Percentiles rank a stretch among this genome's conserved stretches.
These are phyloP conservation scores for Ophiodon elongatus DNA, from an alignment of 2,113 vertebrate species.

Conservation along the genomic window DNA sequence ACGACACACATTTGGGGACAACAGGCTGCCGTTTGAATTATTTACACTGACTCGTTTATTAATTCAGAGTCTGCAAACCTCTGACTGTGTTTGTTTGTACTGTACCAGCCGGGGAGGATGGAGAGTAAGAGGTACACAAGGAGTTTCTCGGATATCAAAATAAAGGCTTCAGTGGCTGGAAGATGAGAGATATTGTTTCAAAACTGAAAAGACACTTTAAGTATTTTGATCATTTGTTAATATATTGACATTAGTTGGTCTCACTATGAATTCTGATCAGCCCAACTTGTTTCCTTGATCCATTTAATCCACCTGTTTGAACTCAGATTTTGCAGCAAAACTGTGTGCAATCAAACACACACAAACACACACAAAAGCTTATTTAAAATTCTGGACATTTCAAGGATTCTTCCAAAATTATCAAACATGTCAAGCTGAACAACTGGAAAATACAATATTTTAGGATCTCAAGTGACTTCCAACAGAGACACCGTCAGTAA, in stretches of 20 bases:
- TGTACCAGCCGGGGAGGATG: not conserved
- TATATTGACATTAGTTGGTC: not conserved
- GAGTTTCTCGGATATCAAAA: not conserved
- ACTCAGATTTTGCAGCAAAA: not conserved
- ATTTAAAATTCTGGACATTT: not conserved
- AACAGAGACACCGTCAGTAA: not conserved
- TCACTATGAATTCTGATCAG: not conserved
- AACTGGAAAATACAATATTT: not conserved
- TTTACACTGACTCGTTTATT: conserved; percentile 16
- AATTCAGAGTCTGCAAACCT: conserved; percentile 1
- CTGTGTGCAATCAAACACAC: not conserved
- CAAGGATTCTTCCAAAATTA: not conserved
- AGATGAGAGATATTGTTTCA: not conserved
- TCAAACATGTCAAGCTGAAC: not conserved
- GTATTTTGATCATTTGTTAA: no score
- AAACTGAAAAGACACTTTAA: not conserved
- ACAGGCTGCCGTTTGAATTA: conserved; percentile 54
- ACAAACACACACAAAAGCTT: not conserved
- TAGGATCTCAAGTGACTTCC: not conserved
- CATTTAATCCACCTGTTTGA: not conserved
- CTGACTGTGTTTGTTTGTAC: not conserved
- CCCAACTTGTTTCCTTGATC: not conserved
- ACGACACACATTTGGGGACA: conserved; percentile 51
- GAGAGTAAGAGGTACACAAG: not conserved
- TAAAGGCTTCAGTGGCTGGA: not conserved